phyloP scores from a whole-genome alignment of 2,888 invertebrate species.

The Rugalucina vietnamica region DNA sequence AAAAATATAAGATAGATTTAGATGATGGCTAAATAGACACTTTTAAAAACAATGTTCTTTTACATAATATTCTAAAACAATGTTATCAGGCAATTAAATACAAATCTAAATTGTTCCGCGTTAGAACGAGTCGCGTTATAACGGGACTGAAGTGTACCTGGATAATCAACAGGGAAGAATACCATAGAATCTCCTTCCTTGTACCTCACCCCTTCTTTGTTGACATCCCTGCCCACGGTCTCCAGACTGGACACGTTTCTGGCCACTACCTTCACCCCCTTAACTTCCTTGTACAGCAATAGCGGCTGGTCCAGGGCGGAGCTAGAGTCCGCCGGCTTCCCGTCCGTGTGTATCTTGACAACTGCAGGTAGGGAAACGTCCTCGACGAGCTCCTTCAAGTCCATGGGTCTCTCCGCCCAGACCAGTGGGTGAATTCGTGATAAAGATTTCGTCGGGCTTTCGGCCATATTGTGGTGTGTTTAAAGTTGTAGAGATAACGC shows the following conservation, averaged over 20 bases:
- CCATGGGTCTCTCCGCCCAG: constrained; percentile 63
- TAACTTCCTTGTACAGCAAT: constrained; percentile 64
- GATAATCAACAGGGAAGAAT: constrained; percentile 66
- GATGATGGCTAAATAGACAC: too few species aligned
- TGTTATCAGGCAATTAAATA: too few species aligned
- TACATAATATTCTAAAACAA: too few species aligned
- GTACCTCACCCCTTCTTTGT: constrained; percentile 53
- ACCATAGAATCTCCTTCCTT: constrained; percentile 67
- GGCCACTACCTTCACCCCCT: constrained; percentile 65
- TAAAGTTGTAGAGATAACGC: too few species aligned
- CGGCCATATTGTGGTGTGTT: too few species aligned
- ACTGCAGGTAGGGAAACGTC: constrained; percentile 63
- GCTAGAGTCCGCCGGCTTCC: constrained; percentile 33
- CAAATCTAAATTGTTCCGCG: too few species aligned
- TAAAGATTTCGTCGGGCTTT: neutral
- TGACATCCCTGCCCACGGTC: constrained; percentile 42
- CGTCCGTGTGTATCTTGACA: constrained; percentile 67
- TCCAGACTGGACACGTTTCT: constrained; percentile 67
- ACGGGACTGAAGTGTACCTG: too few species aligned
- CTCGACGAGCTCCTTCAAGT: constrained; percentile 56
- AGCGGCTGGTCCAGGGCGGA: constrained; percentile 64
- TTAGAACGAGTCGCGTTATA: too few species aligned
- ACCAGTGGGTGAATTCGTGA: constrained; percentile 26
- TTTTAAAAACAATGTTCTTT: too few species aligned
- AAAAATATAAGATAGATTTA: too few species aligned